Evolutionary conservation across 2,888 invertebrate species (phyloP).

Genomic region (Eilema depressum): DNA sequence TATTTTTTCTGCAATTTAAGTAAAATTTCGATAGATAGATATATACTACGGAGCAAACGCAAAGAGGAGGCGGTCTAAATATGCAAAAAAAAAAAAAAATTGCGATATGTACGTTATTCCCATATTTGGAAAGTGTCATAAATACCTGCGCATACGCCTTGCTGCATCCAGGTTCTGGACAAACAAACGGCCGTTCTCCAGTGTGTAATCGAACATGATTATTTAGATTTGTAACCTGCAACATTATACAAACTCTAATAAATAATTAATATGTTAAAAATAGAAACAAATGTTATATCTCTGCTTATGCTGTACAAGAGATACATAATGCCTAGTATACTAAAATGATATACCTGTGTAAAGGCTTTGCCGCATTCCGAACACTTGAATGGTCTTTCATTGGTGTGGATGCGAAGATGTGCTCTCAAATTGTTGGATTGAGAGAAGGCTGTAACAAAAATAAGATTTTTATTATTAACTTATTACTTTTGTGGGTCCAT

Average conservation of each 20-base stretch:
- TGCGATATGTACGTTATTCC: no score
- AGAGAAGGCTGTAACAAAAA: conserved; percentile 76
- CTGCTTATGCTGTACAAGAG: background rate
- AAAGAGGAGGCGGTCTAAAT: background rate
- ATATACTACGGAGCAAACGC: background rate
- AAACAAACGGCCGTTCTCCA: conserved; percentile 83
- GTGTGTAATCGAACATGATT: conserved; percentile 85
- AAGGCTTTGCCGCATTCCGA: conserved; percentile 84
- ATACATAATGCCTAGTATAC: no score
- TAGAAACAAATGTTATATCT: no score
- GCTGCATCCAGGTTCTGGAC: conserved; percentile 81
- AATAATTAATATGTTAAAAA: no score
- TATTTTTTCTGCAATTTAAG: background rate
- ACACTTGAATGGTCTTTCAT: conserved; percentile 84
- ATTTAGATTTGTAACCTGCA: conserved; percentile 82
- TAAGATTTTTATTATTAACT: background rate
- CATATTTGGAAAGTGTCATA: no score
- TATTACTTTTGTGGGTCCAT: background rate
- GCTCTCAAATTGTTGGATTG: conserved; percentile 84
- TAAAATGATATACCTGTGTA: conserved; percentile 74
- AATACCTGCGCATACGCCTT: conserved; percentile 84
- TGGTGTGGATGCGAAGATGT: conserved; percentile 84
- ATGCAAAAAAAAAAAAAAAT: no score
- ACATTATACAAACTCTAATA: background rate
- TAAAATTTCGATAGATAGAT: background rate